These are phyloP conservation scores for Calephelis virginiensis DNA, from an alignment of 1,140 invertebrate genomes.

Conservation along the genomic window DNA sequence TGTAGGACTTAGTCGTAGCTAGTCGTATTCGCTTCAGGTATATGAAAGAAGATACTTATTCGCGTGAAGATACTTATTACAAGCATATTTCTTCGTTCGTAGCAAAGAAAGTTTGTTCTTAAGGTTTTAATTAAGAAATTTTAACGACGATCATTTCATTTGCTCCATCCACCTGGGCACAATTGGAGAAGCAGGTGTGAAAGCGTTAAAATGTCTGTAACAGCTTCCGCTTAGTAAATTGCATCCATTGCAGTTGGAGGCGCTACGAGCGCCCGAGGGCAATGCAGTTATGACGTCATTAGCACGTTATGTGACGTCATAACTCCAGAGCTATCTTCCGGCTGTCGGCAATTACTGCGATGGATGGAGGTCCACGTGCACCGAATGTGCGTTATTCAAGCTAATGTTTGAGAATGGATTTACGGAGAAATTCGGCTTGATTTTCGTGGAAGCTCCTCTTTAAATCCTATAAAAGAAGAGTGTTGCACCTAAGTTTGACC, in stretches of 20 bases:
- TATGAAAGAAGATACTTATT: no score
- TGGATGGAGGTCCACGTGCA: conserved; percentile 48
- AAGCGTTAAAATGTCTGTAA: conserved; percentile 44
- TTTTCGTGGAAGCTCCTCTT: no score
- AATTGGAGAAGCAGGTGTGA: conserved; percentile 37
- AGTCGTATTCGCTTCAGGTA: no score
- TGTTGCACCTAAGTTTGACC: no score
- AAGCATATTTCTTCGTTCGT: no score
- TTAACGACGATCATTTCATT: conserved; percentile 2
- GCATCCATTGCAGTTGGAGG: conserved; percentile 48
- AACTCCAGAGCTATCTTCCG: conserved; percentile 62
- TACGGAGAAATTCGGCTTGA: no score
- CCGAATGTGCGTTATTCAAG: conserved; percentile 43
- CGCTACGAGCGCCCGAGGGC: conserved; percentile 38
- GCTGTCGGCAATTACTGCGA: conserved; percentile 62
- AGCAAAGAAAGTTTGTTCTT: no score
- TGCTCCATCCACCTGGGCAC: not conserved
- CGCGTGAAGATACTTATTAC: no score
- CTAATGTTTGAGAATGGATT: not conserved
- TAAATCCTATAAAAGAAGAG: no score
- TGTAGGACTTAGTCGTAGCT: no score
- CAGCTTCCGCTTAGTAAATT: conserved; percentile 49
- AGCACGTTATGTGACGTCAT: conserved; percentile 71
- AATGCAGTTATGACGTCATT: conserved; percentile 72
- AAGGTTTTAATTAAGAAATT: not conserved